These are phyloP conservation scores for Cephalopholis sonnerati DNA, from an alignment of 2,113 vertebrate genomes.

Conservation along the genomic window DNA sequence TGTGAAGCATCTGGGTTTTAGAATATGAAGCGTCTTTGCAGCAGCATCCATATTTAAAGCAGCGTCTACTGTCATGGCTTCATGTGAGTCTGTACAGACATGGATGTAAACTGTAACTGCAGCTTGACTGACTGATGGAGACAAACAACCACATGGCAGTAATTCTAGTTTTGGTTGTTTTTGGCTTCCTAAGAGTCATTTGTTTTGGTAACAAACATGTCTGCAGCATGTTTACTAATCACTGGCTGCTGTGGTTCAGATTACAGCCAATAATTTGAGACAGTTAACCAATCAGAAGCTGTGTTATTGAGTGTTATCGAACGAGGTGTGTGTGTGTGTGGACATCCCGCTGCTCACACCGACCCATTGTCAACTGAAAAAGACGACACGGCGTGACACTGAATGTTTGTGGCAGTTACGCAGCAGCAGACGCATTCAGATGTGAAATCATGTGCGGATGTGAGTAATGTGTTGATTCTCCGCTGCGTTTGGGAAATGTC, in stretches of 20 bases:
- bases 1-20: no score
- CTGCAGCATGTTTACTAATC: background rate
- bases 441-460: background rate
- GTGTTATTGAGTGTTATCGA: background rate
- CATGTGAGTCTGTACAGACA: no score
- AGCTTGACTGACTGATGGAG: no score
- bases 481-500: background rate
- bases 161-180: no score
- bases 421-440: background rate
- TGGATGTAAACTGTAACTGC: no score
- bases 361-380: no score
- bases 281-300: background rate
- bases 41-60: no score
- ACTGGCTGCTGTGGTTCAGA: background rate
- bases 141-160: no score
- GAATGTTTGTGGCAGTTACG: background rate
- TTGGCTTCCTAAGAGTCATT: no score
- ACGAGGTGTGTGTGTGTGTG: background rate
- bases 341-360: background rate
- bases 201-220: background rate
- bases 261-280: background rate
- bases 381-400: fast-evolving
- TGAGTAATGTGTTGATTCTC: conserved; percentile 4
- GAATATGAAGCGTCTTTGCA: no score
- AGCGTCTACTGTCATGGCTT: no score